Evolutionary conservation across 1,140 invertebrate genomes (phyloP), one percentile per base, ranked within the genome.

Genomic region (Hylaeus volcanicus): DNA sequence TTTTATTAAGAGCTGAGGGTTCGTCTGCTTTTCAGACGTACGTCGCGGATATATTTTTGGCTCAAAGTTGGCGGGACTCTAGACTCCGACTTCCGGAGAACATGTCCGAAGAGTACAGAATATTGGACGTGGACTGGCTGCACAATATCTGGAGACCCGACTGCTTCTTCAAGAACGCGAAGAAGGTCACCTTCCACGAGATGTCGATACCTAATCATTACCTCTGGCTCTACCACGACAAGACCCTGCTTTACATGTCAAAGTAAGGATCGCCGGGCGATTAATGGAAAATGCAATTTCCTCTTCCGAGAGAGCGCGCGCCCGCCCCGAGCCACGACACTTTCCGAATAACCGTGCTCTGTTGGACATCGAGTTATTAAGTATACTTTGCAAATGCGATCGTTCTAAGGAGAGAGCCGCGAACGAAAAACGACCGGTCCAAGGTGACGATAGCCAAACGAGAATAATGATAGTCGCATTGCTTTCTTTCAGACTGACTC

Each of bases 181-280:
- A 98, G 91, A 97, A 97, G 91, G 97, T 98, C 43, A 98, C 97
- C 2, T 98, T 98, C 87, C 97, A 98, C 85, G 97, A 98, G 94
- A 98, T 98, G 97, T 98, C 97, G 89, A 97, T 98, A 92, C 97
- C 97, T 0, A 98, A 98, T 93, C 97, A 98, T 92, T 98, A 98
- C 93, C 94, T 98, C 3, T 98, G 97, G 97, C 91, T 98, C 60
- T 98, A 98, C 90, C 96, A 98, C 90, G 97, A 98, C 89, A 98
- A 98, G 92, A 98, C 97, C 0, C 91, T 98, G 71, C 95, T 98
- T 41, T 98, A 98, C 91, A 98, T 98, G 97, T 97, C 97, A 41
- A 98, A 98, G 96, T 97, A 94, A 95, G 95, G 92, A 14, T 55
- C n/a, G n/a, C 11, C 43, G 37, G 5, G 4, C 12, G 11, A 11